These are phyloP conservation scores for Anabacerthia variegaticeps DNA, from an alignment of 2,797 vertebrate genomes.

Conservation along the genomic window DNA sequence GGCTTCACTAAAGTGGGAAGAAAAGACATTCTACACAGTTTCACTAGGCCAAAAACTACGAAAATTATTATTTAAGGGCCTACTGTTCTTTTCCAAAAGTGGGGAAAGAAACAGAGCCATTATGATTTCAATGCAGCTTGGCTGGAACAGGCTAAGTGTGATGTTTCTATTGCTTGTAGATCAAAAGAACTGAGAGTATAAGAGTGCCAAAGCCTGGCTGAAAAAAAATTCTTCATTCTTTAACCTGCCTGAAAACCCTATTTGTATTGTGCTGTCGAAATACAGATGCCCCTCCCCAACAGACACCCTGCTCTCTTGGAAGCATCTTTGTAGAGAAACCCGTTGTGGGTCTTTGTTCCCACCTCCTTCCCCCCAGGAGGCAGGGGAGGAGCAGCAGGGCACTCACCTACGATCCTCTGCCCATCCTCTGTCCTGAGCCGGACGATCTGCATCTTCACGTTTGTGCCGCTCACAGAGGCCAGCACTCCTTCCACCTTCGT, in stretches of 20 bases:
- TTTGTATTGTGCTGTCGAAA: fast-evolving
- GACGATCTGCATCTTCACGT: slow-evolving; percentile 98
- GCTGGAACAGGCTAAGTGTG: background rate
- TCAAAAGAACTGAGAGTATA: background rate
- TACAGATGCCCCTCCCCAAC: background rate
- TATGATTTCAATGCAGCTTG: background rate
- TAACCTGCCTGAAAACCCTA: background rate
- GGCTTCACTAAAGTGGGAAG: background rate
- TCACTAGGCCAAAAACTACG: fast-evolving
- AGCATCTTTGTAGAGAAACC: background rate
- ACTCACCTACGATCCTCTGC: slow-evolving; percentile 95
- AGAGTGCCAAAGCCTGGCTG: background rate
- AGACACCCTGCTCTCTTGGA: background rate
- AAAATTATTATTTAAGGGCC: background rate
- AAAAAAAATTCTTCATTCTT: background rate
- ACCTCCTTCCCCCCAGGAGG: no score
- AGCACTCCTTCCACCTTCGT: slow-evolving; percentile 96
- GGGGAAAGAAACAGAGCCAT: background rate
- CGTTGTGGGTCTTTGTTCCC: fast-evolving
- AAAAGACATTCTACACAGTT: background rate
- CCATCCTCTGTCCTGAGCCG: slow-evolving; percentile 94
- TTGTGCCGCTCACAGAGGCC: slow-evolving; percentile 92
- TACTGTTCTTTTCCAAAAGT: background rate
- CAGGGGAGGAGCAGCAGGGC: background rate
- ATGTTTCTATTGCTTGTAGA: background rate